Evolutionary conservation across 30 jellyfish, hydroid and myxozoan species (phyloP), one percentile per base, ranked within the genome.

Genomic region (Nemopilema nomurai): DNA sequence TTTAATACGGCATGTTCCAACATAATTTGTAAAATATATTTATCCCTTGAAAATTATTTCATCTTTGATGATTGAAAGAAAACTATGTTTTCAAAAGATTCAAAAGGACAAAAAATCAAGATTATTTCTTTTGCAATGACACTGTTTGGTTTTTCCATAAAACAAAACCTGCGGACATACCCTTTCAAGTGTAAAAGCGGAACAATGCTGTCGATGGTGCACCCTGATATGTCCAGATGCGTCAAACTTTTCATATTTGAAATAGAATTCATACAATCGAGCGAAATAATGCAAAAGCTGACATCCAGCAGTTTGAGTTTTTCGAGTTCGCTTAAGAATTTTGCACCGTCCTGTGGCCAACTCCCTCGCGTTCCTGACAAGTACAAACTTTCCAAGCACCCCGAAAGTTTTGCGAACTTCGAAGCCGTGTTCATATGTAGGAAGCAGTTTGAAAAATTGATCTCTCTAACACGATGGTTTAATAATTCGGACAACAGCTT

Each of bases 361-460:
- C 71, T 8, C 50, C 97, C 94, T 23, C 28, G 28, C 8, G 91
- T 91, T 18, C 65, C 76, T 65, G 94, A 81, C 66, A 90, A 79
- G 29, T 69, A 71, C 62, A 90, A 73, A 21, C 32, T 51, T 53
- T 69, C 67, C 68, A 90, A 74, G 8, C 86, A 62, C 31, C 65
- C 71, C 17, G 82, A 84, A 17, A 73, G 25, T n/a, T 52, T 63
- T 1, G 27, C 66, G 1, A 90, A 73, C 49, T 92, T 82, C 0
- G 49, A 33, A 19, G 88, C 87, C 20, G 92, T 84, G 21, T 70
- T 32, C 28, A 9, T 53, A 0, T 33, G 22, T 18, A 90, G 57
- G 26, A 52, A 51, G 20, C 89, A 51, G 27, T 79, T 69, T 65
- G 90, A 67, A 7, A 90, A 67, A 49, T 76, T 53, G 50, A 90